Conservation (phyloP, 2,113 vertebrate species). For the Plectropomus leopardus region DNA sequence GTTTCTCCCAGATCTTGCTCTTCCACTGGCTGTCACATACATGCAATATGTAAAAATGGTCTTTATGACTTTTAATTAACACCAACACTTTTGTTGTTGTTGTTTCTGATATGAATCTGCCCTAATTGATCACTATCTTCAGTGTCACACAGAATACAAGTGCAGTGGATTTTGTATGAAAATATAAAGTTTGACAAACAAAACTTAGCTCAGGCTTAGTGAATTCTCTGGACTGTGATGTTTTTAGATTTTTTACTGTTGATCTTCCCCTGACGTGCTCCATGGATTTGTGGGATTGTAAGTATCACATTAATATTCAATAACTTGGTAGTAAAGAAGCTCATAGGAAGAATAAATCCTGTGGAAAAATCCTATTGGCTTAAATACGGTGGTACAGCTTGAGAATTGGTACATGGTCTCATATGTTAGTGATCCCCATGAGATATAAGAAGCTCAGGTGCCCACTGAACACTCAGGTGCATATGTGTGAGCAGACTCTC, state of each 20-base stretch:
- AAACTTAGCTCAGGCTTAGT: no score
- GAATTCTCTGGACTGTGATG: background rate
- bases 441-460: conserved; percentile 21
- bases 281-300: background rate
- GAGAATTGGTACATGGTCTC: conserved; percentile 5
- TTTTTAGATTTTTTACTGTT: background rate
- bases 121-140: background rate
- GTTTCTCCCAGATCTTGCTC: conserved; percentile 2
- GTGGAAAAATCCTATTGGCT: background rate
- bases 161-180: conserved; percentile 2
- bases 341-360: background rate
- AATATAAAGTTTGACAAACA: background rate
- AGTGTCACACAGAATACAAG: no score
- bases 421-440: conserved; percentile 30
- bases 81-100: background rate
- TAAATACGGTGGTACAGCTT: background rate
- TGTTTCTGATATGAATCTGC: background rate
- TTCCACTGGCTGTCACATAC: background rate
- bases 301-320: conserved; percentile 15
- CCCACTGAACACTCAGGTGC: conserved; percentile 9
- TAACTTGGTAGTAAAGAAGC: background rate
- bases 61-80: background rate
- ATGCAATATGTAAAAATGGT: background rate
- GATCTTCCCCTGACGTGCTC: background rate
- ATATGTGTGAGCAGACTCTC: conserved; percentile 5